Base-by-base conservation (phyloP, 2,113 vertebrate genomes). In the Rynchops niger region DNA sequence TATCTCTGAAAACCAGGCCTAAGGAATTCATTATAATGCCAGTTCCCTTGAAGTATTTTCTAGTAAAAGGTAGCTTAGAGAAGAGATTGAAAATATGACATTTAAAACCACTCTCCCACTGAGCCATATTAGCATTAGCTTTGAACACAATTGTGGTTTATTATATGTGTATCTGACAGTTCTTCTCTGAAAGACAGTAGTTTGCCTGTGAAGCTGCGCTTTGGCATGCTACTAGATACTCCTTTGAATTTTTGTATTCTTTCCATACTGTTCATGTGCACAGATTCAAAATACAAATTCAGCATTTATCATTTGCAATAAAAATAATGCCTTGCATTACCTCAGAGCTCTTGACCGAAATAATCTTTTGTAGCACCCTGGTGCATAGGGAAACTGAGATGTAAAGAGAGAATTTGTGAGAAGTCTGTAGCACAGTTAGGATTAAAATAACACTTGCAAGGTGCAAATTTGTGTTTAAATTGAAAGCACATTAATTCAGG, bases 111-210 rank as follows among this genome's bases (percentile, higher is more conserved):
- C 84, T 93, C 73, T 94, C 96, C 93, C 89, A 90, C 89, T 93
- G 97, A 97, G 94, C 91, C 89, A 73, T 88, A 97, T 97, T 97
- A 95, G 81, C 94, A 95, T 96, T 80, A 87, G 58, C 89, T 97
- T 97, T 96, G 93, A 97, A 91, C 89, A 70, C 91, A 88, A 34
- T 90, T 95, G 94, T 94, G 91, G 89, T 94, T 97, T 97, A 73
- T 93, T 94, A 9, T 88, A 87, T 5, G 4, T 73, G 73, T 61
- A 86, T 26, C 93, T 97, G 95, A 85, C 91, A 93, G 78, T 3
- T 95, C 80, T n/a, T 69, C 67, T 80, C 66, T 95, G 70, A 85
- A 56, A 89, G 91, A 72, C 61, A 87, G 89, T 49, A 80, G 81
- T 85, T 69, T 58, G 70, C 82, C 91, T 94, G 36, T 86, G 94